These are phyloP conservation scores for Brachyrhaphis roseni DNA, from an alignment of 2,797 vertebrate genomes.

Conservation along the genomic window DNA sequence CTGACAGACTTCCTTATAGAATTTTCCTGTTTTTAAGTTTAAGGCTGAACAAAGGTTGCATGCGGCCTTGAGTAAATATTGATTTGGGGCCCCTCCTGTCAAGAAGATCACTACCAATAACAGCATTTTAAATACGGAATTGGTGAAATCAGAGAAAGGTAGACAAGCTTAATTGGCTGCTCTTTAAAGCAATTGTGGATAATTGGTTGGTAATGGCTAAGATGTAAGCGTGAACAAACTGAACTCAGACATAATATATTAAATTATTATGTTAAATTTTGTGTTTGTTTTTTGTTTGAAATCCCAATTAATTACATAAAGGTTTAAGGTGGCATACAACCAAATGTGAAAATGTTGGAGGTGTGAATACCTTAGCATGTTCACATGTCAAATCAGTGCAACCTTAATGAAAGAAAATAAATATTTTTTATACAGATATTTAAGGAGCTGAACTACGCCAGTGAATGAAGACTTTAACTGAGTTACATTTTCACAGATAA, in stretches of 20 bases:
- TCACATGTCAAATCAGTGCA: not conserved
- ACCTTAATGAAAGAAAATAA: not conserved
- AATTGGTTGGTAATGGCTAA: not conserved
- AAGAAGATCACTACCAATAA: not conserved
- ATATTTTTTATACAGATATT: not conserved
- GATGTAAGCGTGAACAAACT: not conserved
- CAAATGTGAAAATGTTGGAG: not conserved
- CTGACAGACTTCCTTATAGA: not conserved
- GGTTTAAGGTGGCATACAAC: not conserved
- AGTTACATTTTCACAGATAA: not conserved
- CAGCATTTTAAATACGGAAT: not conserved
- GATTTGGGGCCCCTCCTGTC: not conserved
- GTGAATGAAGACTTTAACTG: not conserved
- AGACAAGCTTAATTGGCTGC: not conserved
- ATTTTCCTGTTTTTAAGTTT: not conserved
- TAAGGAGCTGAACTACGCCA: not conserved
- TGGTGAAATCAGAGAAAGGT: not conserved
- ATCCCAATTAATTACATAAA: not conserved
- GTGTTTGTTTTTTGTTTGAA: not conserved
- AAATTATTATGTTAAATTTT: not conserved
- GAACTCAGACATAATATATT: not conserved
- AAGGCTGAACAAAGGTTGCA: not conserved
- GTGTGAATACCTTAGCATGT: not conserved
- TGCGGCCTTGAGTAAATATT: not conserved
- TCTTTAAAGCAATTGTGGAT: not conserved